phyloP scores from a whole-genome alignment of 2,797 vertebrate species.

The Danio jaintianensis region DNA sequence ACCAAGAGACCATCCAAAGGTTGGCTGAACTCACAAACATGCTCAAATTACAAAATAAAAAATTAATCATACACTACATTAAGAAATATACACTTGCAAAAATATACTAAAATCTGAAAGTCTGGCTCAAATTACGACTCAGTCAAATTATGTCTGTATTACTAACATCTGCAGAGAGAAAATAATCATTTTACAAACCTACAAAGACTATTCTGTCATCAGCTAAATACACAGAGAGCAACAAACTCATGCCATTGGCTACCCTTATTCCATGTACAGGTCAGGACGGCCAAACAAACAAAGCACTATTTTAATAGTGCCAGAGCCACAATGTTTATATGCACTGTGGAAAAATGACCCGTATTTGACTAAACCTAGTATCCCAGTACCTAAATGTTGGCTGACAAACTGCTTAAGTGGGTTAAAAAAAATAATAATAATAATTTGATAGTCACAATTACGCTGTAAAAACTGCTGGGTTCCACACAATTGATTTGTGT shows the following conservation, averaged over 20 bases:
- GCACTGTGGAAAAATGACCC: background rate
- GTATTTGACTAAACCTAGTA: background rate
- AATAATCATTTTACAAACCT: background rate
- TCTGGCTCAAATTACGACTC: background rate
- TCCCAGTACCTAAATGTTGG: background rate
- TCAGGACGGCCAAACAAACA: slow-evolving; percentile 1
- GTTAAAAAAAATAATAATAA: too few relatives aligned
- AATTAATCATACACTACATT: background rate
- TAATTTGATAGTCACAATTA: background rate
- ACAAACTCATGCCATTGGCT: background rate
- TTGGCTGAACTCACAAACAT: background rate
- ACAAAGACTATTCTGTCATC: background rate
- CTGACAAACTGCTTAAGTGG: background rate
- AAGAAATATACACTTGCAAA: background rate
- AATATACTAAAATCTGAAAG: background rate
- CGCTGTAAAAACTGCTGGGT: background rate
- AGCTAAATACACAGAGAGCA: background rate
- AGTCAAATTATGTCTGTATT: background rate
- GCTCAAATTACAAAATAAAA: slow-evolving; percentile 19
- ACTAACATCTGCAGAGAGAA: background rate
- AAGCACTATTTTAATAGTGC: background rate
- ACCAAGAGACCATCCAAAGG: background rate
- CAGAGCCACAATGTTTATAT: background rate
- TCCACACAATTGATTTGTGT: too few relatives aligned
- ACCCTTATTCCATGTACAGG: too few relatives aligned